Evolutionary conservation across 2,113 vertebrate species (phyloP), one percentile per base, ranked within the genome.

Genomic region (Gnathonemus echidnorhynchus): DNA sequence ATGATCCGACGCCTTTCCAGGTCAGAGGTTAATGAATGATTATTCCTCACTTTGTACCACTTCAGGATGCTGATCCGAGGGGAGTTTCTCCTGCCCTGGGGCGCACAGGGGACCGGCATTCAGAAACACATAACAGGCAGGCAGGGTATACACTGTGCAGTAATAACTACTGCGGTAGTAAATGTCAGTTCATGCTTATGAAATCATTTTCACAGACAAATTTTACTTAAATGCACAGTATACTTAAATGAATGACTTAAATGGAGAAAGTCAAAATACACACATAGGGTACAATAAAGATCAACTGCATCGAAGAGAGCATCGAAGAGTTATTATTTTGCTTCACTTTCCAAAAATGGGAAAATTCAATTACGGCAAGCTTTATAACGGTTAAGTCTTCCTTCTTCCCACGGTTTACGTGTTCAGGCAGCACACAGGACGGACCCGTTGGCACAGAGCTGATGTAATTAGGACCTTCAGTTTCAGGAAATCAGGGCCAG

Each of bases 11-110:
- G 45, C 89, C 91, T 48, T 66, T 89, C 88, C 90, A 88, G 95
- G 94, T 95, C 95, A 93, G 91, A 74, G 94, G 95, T 95, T 97
- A 96, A 97, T 97, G 96, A 96, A 96, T 95, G 95, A 97, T 95
- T 96, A 96, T 95, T 95, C 95, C 95, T 96, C 94, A 95, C 94
- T 95, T 96, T 96, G 95, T 95, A 95, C 93, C 94, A 93, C 94
- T 93, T 93, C 89, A 92, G 94, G 94, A 94, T 93, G 89, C 92
- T 58, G 88, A 74, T 93, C 93, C 93, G 93, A 92, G 93, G 95
- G 93, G 92, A 21, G 89, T 80, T 85, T 24, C 52, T 48, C 62
- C 58, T 19, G 90, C 90, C 91, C 90, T 11, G 53, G 53, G 5
- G 19, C 19, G 0, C 53, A 56, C 53, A 21, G 53, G 53, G 17